phyloP scores from a whole-genome alignment of 1,140 invertebrate genomes.

The Macrobrachium nipponense region DNA sequence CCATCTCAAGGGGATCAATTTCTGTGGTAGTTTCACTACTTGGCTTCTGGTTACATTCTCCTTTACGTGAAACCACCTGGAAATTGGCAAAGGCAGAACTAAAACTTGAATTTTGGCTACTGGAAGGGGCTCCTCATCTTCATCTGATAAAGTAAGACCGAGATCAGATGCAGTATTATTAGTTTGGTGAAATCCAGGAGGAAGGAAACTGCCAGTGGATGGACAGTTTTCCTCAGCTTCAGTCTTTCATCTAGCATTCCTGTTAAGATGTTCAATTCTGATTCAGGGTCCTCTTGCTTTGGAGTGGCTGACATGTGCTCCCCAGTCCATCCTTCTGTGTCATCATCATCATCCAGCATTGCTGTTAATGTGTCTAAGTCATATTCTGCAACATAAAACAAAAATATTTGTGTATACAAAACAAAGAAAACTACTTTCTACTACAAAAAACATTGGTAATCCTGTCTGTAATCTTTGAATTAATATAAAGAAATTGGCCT shows the following conservation, averaged over 20 bases:
- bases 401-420: too few relatives aligned
- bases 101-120: slow-evolving; percentile 29
- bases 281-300: slow-evolving; percentile 8
- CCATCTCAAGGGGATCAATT: slow-evolving; percentile 60
- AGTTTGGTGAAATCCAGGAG: neutral
- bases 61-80: slow-evolving; percentile 14
- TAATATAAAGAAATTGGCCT: too few relatives aligned
- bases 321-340: neutral
- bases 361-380: slow-evolving; percentile 32
- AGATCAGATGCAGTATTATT: slow-evolving; percentile 30
- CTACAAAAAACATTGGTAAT: too few relatives aligned
- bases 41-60: neutral
- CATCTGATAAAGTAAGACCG: slow-evolving; percentile 60
- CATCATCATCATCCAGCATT: slow-evolving; percentile 34
- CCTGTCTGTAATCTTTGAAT: too few relatives aligned
- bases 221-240: neutral
- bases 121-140: slow-evolving; percentile 37
- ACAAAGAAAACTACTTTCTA: too few relatives aligned
- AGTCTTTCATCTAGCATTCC: slow-evolving; percentile 39
- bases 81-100: slow-evolving; percentile 29
- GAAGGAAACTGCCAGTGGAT: neutral
- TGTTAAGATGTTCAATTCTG: slow-evolving; percentile 39
- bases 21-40: neutral
- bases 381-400: slow-evolving; percentile 17
- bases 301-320: neutral